Base-by-base conservation (phyloP, 2,888 invertebrate species). In the Pherbina coryleti region DNA sequence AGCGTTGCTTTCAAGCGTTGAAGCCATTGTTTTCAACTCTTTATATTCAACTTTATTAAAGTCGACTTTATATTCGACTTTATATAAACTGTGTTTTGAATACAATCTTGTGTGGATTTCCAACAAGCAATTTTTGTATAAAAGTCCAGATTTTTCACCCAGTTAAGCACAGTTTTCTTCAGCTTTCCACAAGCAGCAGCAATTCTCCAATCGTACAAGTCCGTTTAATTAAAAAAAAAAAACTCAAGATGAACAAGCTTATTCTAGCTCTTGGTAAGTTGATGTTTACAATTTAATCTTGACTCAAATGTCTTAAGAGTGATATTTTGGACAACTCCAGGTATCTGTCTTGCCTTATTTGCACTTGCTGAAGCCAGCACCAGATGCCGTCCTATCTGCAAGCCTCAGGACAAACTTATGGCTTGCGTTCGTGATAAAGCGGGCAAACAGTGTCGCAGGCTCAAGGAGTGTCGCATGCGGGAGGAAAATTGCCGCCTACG, bases 401-500 rank as follows among this genome's bases (percentile, higher is more conserved):
- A 44, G 28, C 14, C n/a, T 49, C 11, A 14, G 3, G 17, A 53
- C 8, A 80, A 78, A 62, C 53, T 25, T 1, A 57, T 82, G 5
- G 77, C 82, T 1, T 87, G 87, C 73, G 76, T 81, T 0, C 78
- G 84, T 19, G 81, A 84, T 37, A 51, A 66, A 1, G 70, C 55
- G 0, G 80, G 77, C 19, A 80, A 82, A 25, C 57, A 64, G 14
- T 86, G 81, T n/a, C 82, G 82, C 78, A 82, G 81, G 60, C 67
- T 83, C n/a, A 77, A 79, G 0, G 77, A 83, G 22, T 87, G 87
- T 71, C 79, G 78, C 0, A 44, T 86, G 17, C 81, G 83, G 3
- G 84, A 87, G 55, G 75, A 81, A 57, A 87, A 87, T 77, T 87
- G 87, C 37, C 25, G 31, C 14, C 79, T 76, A 0, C 19, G 64